These are phyloP conservation scores for Linepithema humile DNA, from an alignment of 1,140 invertebrate species.

Conservation along the genomic window DNA sequence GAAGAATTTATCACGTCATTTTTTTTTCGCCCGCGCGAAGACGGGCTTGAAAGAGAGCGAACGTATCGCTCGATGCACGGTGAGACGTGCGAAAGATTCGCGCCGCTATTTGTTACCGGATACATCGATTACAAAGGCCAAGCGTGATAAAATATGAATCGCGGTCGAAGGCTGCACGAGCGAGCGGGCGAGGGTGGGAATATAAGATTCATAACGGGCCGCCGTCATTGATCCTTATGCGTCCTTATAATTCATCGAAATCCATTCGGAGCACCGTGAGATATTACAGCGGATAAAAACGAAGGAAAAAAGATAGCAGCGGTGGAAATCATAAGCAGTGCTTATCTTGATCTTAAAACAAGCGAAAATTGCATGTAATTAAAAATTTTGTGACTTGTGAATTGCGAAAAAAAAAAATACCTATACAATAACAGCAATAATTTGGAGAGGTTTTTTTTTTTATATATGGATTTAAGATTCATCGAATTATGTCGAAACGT, in stretches of 20 bases:
- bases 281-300: slow-evolving; percentile 22
- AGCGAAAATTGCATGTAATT: not conserved
- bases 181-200: slow-evolving; percentile 15
- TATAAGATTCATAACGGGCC: slow-evolving; percentile 43
- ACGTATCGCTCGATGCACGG: not conserved
- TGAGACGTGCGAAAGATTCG: not conserved
- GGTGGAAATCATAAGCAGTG: not conserved
- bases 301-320: not conserved
- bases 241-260: slow-evolving; percentile 39
- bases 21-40: no score
- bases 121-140: slow-evolving; percentile 23
- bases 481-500: no score
- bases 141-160: slow-evolving; percentile 36
- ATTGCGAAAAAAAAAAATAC: no score
- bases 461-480: no score
- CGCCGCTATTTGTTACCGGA: slow-evolving; percentile 21
- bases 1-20: no score
- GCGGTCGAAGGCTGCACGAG: not conserved
- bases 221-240: slow-evolving; percentile 35
- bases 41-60: not conserved
- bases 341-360: not conserved
- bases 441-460: no score
- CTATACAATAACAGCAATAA: no score
- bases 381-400: not conserved
- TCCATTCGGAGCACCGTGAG: not conserved